These are phyloP conservation scores for Chloromyia formosa DNA, from an alignment of 2,888 invertebrate genomes.

Conservation along the genomic window DNA sequence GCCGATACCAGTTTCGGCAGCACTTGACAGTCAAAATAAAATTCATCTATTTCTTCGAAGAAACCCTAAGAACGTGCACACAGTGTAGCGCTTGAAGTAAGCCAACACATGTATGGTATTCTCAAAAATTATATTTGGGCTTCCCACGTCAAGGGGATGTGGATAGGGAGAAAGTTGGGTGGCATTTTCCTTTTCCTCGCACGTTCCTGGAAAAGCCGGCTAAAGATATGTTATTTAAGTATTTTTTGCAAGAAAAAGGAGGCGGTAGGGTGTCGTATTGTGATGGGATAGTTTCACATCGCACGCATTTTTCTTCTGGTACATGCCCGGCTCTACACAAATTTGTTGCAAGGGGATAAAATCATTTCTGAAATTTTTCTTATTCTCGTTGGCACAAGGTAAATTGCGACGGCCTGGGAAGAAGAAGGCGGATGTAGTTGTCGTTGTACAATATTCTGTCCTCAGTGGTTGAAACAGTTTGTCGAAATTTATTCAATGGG, in stretches of 20 bases:
- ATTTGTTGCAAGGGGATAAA: background rate
- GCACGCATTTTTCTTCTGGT: conserved; percentile 5
- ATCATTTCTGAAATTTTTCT: conserved; percentile 45
- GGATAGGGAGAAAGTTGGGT: conserved; percentile 31
- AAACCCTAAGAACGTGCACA: conserved; percentile 12
- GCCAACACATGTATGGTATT: conserved; percentile 38
- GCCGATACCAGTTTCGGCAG: background rate
- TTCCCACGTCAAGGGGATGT: conserved; percentile 20
- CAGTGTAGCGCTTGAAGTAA: background rate
- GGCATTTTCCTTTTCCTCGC: conserved; percentile 10
- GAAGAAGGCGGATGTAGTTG: too few relatives aligned
- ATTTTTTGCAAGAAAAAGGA: conserved; percentile 9
- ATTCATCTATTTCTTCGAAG: conserved; percentile 31
- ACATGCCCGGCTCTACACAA: background rate
- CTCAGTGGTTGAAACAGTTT: too few relatives aligned
- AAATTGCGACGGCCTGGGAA: too few relatives aligned
- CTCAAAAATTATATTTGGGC: conserved; percentile 41
- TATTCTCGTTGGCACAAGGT: conserved; percentile 10
- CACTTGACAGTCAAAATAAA: conserved; percentile 12
- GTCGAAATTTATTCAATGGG: too few relatives aligned
- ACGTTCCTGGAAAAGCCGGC: background rate
- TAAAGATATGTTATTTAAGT: conserved; percentile 39
- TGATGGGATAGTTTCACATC: conserved; percentile 15
- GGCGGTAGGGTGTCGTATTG: conserved; percentile 16
- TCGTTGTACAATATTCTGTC: too few relatives aligned